A percentile compares a stretch with the other conserved stretches of the same genome.
Conservation (phyloP, 2,797 vertebrate genomes). For the Netta rufina region DNA sequence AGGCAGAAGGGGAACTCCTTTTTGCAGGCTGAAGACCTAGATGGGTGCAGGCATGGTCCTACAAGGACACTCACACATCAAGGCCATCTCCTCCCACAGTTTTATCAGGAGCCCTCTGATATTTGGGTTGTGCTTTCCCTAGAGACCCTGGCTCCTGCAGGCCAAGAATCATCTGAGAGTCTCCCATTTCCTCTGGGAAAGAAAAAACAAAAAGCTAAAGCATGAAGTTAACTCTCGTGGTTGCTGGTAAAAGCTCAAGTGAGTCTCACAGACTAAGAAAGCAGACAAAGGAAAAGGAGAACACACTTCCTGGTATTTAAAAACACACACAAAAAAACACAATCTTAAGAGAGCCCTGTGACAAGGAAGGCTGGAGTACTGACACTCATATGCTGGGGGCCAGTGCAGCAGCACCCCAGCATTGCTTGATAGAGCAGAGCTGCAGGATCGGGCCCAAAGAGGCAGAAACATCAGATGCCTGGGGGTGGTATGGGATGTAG, state of each 20-base stretch:
- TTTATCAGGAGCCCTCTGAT: accelerated
- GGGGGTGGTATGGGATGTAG: slow-evolving; percentile 12
- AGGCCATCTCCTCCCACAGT: accelerated
- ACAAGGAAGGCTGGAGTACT: neutral
- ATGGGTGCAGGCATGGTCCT: neutral
- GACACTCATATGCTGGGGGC: neutral
- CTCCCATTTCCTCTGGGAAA: neutral
- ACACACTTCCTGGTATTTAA: neutral
- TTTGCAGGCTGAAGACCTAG: too few species aligned
- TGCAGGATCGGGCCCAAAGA: neutral
- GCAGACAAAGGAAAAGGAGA: slow-evolving; percentile 35
- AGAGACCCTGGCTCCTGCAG: neutral
- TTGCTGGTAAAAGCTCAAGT: neutral
- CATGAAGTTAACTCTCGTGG: neutral
- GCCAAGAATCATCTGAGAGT: neutral
- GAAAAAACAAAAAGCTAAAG: neutral
- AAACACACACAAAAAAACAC: neutral
- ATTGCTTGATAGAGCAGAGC: neutral
- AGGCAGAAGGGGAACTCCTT: neutral
- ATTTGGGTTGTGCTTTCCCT: neutral
- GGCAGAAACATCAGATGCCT: slow-evolving; percentile 11
- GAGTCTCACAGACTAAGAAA: slow-evolving; percentile 10
- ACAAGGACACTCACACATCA: neutral
- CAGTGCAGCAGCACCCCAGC: neutral
- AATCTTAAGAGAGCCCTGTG: accelerated